Evolutionary conservation across 2,888 invertebrate genomes (phyloP).

Genomic region (Zonitis immaculata): DNA sequence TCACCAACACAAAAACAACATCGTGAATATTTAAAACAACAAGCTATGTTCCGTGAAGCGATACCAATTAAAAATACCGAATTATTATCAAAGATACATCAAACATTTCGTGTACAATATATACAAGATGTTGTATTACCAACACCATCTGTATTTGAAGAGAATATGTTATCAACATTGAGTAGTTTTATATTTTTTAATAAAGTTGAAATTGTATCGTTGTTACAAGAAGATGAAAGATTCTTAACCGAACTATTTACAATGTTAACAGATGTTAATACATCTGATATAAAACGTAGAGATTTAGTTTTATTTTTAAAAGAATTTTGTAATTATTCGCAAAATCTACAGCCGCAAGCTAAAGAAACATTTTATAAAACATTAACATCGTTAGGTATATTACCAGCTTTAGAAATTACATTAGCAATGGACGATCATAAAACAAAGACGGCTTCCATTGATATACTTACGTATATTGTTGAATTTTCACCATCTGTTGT

Average conservation of each 20-base stretch:
- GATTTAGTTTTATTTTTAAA: conserved; percentile 97
- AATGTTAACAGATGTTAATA: conserved; percentile 84
- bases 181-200: conserved; percentile 99
- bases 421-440: conserved; percentile 86
- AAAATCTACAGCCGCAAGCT: conserved; percentile 94
- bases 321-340: conserved; percentile 99
- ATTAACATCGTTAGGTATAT: conserved; percentile 78
- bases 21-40: conserved; percentile 89
- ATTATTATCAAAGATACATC: conserved; percentile 96
- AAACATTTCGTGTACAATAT: conserved; percentile 99
- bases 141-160: conserved; percentile 98
- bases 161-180: conserved; percentile 95
- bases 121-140: conserved; percentile 98
- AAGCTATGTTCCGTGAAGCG: conserved; percentile 88
- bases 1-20: conserved; percentile 84
- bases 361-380: conserved; percentile 98
- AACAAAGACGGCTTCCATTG: conserved; percentile 95
- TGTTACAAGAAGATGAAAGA: conserved; percentile 96
- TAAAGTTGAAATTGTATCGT: conserved; percentile 98
- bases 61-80: conserved; percentile 95
- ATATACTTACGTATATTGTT: conserved; percentile 96
- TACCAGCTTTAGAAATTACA: conserved; percentile 87
- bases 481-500: conserved; percentile 98
- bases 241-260: conserved; percentile 93
- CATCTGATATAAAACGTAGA: conserved; percentile 76